Conservation (phyloP, 1,140 invertebrate genomes). For the Euura lappo region DNA sequence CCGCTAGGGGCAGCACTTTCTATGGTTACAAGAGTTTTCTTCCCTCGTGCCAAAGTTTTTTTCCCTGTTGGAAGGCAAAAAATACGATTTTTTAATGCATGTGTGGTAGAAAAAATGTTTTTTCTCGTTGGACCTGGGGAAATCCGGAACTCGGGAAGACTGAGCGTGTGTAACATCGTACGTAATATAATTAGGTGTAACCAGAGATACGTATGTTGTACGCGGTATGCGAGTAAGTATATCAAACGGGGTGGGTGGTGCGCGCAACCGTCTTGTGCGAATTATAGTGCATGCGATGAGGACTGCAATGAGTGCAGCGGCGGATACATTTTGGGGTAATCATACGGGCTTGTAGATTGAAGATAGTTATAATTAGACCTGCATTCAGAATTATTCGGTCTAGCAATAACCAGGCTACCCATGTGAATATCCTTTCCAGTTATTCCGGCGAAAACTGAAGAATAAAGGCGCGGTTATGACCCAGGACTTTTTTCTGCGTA, state of each 20-base stretch:
- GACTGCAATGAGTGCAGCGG: constrained; percentile 28
- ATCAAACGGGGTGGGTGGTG: background rate
- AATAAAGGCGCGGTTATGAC: constrained; percentile 35
- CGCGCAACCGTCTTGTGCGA: background rate
- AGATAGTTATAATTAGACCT: constrained; percentile 60
- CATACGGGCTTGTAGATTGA: constrained; percentile 53
- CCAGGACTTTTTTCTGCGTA: constrained; percentile 48
- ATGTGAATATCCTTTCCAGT: constrained; percentile 56
- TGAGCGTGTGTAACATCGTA: no score
- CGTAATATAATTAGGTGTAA: no score
- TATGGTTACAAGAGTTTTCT: no score
- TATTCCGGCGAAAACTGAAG: constrained; percentile 43
- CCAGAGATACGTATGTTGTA: no score
- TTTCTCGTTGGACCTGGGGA: no score
- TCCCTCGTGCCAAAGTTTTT: no score
- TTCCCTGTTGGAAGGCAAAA: no score
- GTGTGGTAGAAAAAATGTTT: no score
- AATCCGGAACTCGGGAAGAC: no score
- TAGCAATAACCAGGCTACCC: constrained; percentile 56
- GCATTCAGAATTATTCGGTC: constrained; percentile 39
- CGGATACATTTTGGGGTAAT: constrained; percentile 53
- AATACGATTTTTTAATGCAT: no score
- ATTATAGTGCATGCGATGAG: background rate
- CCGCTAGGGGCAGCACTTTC: no score
- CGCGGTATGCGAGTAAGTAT: no score